phyloP scores from a whole-genome alignment of 2,113 vertebrate genomes.

The Vimba vimba region DNA sequence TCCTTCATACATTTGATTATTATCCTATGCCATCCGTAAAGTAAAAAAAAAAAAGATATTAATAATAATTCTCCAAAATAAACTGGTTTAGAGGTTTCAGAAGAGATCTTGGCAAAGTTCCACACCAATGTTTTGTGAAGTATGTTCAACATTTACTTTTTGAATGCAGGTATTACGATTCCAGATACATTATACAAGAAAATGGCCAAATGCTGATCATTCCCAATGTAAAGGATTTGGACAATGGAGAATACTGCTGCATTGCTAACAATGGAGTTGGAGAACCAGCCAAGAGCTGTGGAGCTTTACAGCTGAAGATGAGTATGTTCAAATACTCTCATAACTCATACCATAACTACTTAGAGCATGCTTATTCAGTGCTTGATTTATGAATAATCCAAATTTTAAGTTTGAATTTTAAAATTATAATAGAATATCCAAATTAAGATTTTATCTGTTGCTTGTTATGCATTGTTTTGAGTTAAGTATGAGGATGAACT shows the following conservation, averaged over 20 bases:
- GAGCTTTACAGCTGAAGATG: constrained; percentile 98
- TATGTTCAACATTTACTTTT: not conserved
- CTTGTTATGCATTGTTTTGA: not conserved
- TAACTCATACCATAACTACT: not conserved
- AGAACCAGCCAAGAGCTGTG: constrained; percentile 87
- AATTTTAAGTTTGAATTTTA: not conserved
- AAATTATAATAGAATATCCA: not conserved
- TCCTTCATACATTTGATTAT: not conserved
- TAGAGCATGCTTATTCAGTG: not conserved
- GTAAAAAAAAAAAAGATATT: not conserved
- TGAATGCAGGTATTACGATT: constrained; percentile 86
- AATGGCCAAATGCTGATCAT: constrained; percentile 92
- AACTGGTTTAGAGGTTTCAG: too few relatives aligned
- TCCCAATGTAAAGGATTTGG: constrained; percentile 86
- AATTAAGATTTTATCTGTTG: not conserved
- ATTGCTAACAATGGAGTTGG: constrained; percentile 87
- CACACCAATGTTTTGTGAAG: not conserved
- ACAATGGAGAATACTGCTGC: constrained; percentile 95
- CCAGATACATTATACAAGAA: constrained; percentile 86
- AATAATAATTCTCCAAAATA: not conserved
- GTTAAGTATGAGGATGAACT: not conserved
- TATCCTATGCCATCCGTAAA: not conserved
- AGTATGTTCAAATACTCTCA: constrained; percentile 78
- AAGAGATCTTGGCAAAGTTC: too few relatives aligned
- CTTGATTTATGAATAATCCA: not conserved